phyloP scores from a whole-genome alignment of 35 echinoderm and acorn worm genomes.

The Apostichopus parvimensis region DNA sequence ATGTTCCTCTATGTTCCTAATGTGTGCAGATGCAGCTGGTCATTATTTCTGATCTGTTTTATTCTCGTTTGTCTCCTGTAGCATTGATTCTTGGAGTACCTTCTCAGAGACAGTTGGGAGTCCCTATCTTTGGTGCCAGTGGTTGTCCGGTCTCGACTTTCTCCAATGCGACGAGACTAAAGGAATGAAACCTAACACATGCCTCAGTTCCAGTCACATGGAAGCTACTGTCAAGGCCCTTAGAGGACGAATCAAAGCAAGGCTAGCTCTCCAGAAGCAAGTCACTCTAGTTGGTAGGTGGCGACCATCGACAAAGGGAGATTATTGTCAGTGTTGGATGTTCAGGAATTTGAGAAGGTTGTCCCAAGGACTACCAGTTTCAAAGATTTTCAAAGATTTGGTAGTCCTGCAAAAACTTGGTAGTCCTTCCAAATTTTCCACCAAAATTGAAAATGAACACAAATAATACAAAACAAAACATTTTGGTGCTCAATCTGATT shows the following conservation, averaged over 20 bases:
- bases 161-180: slow-evolving; percentile 51
- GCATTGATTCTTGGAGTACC: background rate
- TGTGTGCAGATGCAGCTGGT: too few species aligned
- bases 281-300: slow-evolving; percentile 71
- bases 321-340: too few species aligned
- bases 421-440: too few species aligned
- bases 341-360: too few species aligned
- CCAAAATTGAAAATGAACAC: too few species aligned
- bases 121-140: slow-evolving; percentile 92
- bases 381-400: too few species aligned
- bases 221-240: slow-evolving; percentile 88
- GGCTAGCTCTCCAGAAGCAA: slow-evolving; percentile 85
- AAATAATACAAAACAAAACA: too few species aligned
- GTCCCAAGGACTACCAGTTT: too few species aligned
- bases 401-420: too few species aligned
- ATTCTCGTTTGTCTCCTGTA: background rate
- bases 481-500: too few species aligned
- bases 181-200: slow-evolving; percentile 53
- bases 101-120: slow-evolving; percentile 61
- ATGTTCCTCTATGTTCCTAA: too few species aligned
- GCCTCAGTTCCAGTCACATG: slow-evolving; percentile 85
- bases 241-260: slow-evolving; percentile 64
- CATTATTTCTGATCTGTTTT: background rate
- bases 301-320: too few species aligned
- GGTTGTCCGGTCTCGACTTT: slow-evolving; percentile 88